Base-by-base conservation (phyloP, 2,888 invertebrate species). In the Xestia ashworthii region DNA sequence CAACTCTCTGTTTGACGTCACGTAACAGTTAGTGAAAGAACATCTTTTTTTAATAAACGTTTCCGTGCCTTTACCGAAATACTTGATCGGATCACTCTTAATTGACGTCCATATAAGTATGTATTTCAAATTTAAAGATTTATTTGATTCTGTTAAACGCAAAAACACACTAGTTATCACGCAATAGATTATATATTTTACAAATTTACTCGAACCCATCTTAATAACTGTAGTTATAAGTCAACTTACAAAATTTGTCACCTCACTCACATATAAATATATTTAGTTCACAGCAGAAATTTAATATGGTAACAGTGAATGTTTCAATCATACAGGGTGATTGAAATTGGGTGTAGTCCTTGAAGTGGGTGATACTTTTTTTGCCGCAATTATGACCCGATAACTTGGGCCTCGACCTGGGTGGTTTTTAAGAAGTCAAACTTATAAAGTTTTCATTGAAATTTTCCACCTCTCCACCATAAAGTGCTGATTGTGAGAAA, bases 21-120 rank as follows among this genome's bases (percentile, higher is more conserved):
- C 67, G 22, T 66, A 67, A 53, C 72, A 73, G 22, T 73, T 73
- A 14, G 25, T 53, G n/a, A 44, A 73, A 5, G 67, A 67, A 67
- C 72, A 73, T 5, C 9, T 44, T 67, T 41, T 67, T 9, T 67
- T 22, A 14, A 53, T 32, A 53, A 73, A 73, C 3, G 72, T 67
- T 16, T 22, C 32, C 14, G 14, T 32, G 44, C 72, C 72, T 44
- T 73, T 32, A 67, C 72, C 72, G n/a, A 73, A 67, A 73, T 44
- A 66, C 11, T 44, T 53, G 9, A 73, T 53, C 5, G 72, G 72
- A 22, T 73, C 53, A 32, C 32, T 14, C 8, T 53, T 16, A 5
- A 22, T 14, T 25, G 67, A 32, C 44, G 67, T 67, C 72, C 72
- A 73, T 32, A 73, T 41, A 22, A 73, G 41, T 25, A 73, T 3